These are phyloP conservation scores for Cricetomys ansorgei DNA, from an alignment of 2,113 vertebrate species.

Conservation along the genomic window DNA sequence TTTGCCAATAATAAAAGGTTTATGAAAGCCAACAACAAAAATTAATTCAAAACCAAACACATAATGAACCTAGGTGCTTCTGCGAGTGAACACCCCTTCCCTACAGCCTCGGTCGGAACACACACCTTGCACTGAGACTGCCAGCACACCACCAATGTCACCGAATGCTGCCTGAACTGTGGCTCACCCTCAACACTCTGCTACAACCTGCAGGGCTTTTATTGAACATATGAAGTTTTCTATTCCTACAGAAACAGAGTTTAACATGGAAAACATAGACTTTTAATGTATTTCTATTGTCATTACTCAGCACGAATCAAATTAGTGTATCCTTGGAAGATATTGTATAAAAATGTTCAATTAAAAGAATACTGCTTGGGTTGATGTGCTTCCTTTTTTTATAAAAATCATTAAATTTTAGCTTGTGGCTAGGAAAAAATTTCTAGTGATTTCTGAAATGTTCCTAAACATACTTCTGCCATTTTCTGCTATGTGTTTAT, in stretches of 20 bases:
- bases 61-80: background rate
- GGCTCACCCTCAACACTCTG: background rate
- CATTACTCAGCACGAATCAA: background rate
- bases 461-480: background rate
- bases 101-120: background rate
- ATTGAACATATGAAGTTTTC: background rate
- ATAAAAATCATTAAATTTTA: background rate
- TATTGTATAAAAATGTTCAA: background rate
- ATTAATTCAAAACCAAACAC: background rate
- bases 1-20: background rate
- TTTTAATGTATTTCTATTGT: background rate
- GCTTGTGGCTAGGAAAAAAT: background rate
- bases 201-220: background rate
- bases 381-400: background rate
- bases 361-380: background rate
- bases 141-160: no score
- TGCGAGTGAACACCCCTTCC: background rate
- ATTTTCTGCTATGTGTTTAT: background rate
- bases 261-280: background rate
- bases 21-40: background rate
- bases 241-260: background rate
- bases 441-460: background rate
- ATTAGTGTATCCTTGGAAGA: background rate
- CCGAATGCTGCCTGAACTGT: no score
- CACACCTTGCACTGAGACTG: background rate